phyloP scores from a whole-genome alignment of 2,888 invertebrate species.

The Smittia aterrima region DNA sequence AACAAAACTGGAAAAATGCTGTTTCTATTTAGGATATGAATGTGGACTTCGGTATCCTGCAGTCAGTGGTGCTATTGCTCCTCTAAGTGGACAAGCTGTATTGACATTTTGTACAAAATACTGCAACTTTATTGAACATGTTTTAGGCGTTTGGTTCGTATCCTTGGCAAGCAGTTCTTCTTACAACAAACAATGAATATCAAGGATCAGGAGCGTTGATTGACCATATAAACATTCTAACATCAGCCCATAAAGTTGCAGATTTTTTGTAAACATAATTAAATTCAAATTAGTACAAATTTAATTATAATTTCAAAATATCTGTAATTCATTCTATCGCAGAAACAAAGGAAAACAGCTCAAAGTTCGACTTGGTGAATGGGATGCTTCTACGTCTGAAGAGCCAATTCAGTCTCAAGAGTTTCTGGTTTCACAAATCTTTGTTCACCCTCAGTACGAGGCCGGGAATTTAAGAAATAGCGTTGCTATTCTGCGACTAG shows the following conservation, averaged over 20 bases:
- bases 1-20: not conserved
- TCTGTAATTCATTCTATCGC: not conserved
- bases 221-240: slow-evolving; percentile 64
- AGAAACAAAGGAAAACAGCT: slow-evolving; percentile 46
- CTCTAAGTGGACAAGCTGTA: slow-evolving; percentile 51
- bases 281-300: not conserved
- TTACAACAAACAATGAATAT: slow-evolving; percentile 60
- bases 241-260: slow-evolving; percentile 70
- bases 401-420: slow-evolving; percentile 68
- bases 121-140: slow-evolving; percentile 47
- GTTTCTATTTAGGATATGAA: not conserved
- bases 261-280: slow-evolving; percentile 57
- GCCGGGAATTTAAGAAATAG: slow-evolving; percentile 73
- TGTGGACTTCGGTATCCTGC: slow-evolving; percentile 47
- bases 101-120: not conserved
- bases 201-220: slow-evolving; percentile 72
- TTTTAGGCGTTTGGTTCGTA: slow-evolving; percentile 60
- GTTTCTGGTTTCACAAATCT: slow-evolving; percentile 59
- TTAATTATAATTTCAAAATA: not conserved
- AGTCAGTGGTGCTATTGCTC: slow-evolving; percentile 47
- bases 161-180: slow-evolving; percentile 70
- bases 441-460: slow-evolving; percentile 66
- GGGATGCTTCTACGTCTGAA: slow-evolving; percentile 65
- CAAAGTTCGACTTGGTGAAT: slow-evolving; percentile 72
- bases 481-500: slow-evolving; percentile 74